phyloP scores from a whole-genome alignment of 2,113 vertebrate genomes.

The Emydocephalus ijimae region DNA sequence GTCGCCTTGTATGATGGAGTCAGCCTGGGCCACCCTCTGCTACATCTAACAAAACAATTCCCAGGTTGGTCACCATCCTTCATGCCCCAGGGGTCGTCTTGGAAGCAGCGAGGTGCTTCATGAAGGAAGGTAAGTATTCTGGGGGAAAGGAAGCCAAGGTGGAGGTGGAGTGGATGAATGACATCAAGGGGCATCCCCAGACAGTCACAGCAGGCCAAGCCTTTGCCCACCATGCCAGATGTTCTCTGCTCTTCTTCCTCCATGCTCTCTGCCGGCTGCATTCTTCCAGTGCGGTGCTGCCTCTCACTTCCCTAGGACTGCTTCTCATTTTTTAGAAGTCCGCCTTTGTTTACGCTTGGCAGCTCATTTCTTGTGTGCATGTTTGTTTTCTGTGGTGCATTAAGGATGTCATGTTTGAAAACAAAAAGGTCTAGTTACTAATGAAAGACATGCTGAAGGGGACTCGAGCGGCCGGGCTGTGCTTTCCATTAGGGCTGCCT shows the following conservation, averaged over 20 bases:
- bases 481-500: background rate
- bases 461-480: background rate
- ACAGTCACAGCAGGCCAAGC: background rate
- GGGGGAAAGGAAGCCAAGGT: background rate
- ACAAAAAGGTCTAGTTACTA: background rate
- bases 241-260: background rate
- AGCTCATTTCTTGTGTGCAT: background rate
- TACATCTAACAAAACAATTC: too few species aligned
- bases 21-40: too few species aligned
- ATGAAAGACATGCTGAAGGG: background rate
- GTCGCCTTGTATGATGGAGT: too few species aligned
- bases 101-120: too few species aligned
- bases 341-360: constrained; percentile 1
- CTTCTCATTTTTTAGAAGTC: constrained; percentile 21
- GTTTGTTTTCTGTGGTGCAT: background rate
- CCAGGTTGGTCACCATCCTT: too few species aligned
- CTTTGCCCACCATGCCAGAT: background rate
- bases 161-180: background rate
- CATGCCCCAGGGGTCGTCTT: too few species aligned
- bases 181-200: background rate
- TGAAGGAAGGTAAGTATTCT: background rate
- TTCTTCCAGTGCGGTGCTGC: background rate
- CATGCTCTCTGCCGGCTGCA: background rate
- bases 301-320: background rate
- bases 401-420: background rate